Evolutionary conservation across 2,888 invertebrate species (phyloP).

Genomic region (Rhorus exstirpatorius): DNA sequence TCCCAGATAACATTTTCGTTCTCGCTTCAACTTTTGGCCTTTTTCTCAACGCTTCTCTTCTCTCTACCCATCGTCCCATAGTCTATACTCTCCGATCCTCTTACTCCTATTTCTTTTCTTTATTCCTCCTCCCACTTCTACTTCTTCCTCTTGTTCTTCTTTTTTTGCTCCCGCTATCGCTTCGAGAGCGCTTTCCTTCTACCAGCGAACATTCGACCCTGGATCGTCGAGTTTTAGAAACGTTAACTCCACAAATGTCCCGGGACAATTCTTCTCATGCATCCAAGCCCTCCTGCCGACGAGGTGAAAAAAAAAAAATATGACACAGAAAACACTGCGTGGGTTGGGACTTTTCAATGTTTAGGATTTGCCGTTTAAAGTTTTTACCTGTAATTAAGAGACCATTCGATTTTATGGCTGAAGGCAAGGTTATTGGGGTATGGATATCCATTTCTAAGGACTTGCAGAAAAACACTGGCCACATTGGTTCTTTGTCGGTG

Average conservation of each 20-base stretch:
- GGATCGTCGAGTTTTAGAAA: conserved; percentile 86
- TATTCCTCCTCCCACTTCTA: conserved; percentile 52
- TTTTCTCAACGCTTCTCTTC: conserved; percentile 74
- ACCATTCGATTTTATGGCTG: conserved; percentile 69
- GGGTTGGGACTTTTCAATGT: conserved; percentile 49
- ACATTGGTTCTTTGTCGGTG: conserved; percentile 14
- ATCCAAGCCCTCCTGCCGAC: conserved; percentile 58
- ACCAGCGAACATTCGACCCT: conserved; percentile 58
- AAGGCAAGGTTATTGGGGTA: conserved; percentile 20
- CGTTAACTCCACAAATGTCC: conserved; percentile 85
- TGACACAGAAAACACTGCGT: conserved; percentile 63
- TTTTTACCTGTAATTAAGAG: conserved; percentile 73
- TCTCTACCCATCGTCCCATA: conserved; percentile 79
- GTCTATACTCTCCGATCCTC: conserved; percentile 65
- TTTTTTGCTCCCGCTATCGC: conserved; percentile 64
- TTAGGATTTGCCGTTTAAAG: conserved; percentile 51
- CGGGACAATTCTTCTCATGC: conserved; percentile 79
- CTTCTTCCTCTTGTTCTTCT: conserved; percentile 52
- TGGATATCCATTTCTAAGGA: conserved; percentile 58
- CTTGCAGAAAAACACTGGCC: conserved; percentile 27
- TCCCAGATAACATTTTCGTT: conserved; percentile 54
- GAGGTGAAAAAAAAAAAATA: conserved; percentile 46
- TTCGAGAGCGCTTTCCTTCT: conserved; percentile 66
- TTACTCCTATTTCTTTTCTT: conserved; percentile 65
- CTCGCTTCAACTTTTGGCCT: conserved; percentile 79